Evolutionary conservation across 2,797 vertebrate genomes (phyloP).

Genomic region (Amniataba percoides): DNA sequence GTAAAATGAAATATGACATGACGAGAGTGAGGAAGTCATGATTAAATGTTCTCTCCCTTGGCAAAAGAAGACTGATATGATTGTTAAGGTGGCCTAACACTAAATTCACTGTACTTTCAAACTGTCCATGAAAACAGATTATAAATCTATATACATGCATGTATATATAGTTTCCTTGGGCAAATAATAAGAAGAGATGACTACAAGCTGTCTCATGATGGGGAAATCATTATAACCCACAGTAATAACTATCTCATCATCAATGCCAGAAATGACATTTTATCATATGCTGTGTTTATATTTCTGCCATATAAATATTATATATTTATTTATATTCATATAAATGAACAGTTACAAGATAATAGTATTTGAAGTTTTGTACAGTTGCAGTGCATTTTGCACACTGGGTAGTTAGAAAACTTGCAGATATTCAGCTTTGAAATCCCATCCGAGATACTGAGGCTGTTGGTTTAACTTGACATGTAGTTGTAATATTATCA

Average conservation of each 20-base stretch:
- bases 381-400: background rate
- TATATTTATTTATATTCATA: too few species aligned
- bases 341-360: background rate
- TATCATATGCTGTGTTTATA: background rate
- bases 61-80: background rate
- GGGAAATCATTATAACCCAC: background rate
- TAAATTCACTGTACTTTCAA: background rate
- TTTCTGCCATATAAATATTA: background rate
- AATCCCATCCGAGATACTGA: constrained; percentile 24
- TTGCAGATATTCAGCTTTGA: constrained; percentile 24
- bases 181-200: background rate
- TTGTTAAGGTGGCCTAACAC: background rate
- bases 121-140: background rate
- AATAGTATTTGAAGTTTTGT: background rate
- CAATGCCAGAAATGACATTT: background rate
- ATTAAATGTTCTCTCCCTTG: constrained; percentile 1
- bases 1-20: constrained; percentile 26
- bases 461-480: constrained; percentile 37
- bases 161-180: background rate
- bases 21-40: constrained; percentile 21
- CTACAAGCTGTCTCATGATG: background rate
- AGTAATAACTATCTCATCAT: background rate
- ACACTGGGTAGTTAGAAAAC: constrained; percentile 9
- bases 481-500: constrained; percentile 29
- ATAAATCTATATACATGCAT: background rate